Evolutionary conservation across 2,888 invertebrate genomes (phyloP), one percentile per base, ranked within the genome.

Genomic region (Drosophila parthenogenetica): DNA sequence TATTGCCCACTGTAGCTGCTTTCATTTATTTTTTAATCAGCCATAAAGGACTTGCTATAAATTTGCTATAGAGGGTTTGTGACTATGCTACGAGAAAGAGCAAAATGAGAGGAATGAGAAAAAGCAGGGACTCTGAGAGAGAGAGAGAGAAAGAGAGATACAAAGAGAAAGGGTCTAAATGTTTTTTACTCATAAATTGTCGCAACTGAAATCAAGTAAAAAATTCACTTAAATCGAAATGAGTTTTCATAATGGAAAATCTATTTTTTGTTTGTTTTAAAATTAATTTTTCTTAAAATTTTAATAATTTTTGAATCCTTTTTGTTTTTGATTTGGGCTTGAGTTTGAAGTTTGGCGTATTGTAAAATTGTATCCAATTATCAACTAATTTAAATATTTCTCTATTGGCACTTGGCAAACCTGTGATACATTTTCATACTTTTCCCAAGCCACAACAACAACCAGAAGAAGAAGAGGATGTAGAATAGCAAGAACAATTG

Each of bases 41-140:
- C 55, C 59, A 71, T 71, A 71, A 72, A 69, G 48, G 10, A 19
- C 17, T 72, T 72, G 57, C 67, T 67, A 72, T 67, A 72, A 69
- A 72, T 53, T 32, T 7, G 46, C 25, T 58, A 19, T 29, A 45
- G 5, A 13, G 39, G 60, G 51, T 58, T 68, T 68, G 73, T 42
- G 68, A 53, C 73, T 45, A n/a, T 19, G 72, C 68, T 72, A 73
- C 45, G 17, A 22, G 16, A 10, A 1, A 29, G 29, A 29, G 25
- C 25, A 25, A 25, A 25, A 19, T 3, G 8, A 29, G 29, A 8
- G 29, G 2, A 8, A 7, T 8, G 29, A 2, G 29, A 22, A 5
- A 22, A 5, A 5, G 5, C 22, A 22, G 5, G 5, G 22, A 5
- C 22, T 22, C 22, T 22, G 14, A 29, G 3, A 17, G 17, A 43